Percentiles rank a stretch among this genome's conserved stretches.
Conservation (phyloP, 2,888 invertebrate species). For the Chironomus tentans region DNA sequence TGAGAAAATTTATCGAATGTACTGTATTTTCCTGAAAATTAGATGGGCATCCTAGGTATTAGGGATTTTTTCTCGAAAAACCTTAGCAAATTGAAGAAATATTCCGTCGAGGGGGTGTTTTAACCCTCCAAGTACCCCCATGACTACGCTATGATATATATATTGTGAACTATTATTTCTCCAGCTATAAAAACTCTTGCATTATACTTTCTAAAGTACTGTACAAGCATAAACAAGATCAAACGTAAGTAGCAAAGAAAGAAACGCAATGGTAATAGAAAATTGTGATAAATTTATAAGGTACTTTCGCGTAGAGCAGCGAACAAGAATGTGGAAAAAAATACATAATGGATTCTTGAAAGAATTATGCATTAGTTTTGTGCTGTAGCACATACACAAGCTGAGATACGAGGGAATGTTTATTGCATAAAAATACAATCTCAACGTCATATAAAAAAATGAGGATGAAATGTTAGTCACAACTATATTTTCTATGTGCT, state of each 20-base stretch:
- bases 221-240: background rate
- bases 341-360: background rate
- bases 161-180: no score
- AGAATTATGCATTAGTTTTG: constrained; percentile 17
- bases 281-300: constrained; percentile 11
- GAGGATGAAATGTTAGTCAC: background rate
- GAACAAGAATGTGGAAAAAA: background rate
- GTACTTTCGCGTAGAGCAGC: constrained; percentile 8
- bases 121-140: no score
- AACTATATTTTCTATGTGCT: background rate
- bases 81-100: no score
- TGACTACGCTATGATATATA: no score
- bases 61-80: no score
- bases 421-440: background rate
- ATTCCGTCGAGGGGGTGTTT: no score
- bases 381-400: background rate
- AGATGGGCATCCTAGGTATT: no score
- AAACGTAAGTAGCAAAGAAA: background rate
- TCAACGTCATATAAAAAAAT: background rate
- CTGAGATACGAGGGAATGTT: background rate
- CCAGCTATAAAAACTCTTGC: background rate
- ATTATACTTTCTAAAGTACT: background rate
- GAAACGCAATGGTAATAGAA: background rate
- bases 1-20: no score
- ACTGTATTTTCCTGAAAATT: no score